Evolutionary conservation across 1,140 invertebrate species (phyloP), one percentile per base, ranked within the genome.

Genomic region (Microplitis mediator): DNA sequence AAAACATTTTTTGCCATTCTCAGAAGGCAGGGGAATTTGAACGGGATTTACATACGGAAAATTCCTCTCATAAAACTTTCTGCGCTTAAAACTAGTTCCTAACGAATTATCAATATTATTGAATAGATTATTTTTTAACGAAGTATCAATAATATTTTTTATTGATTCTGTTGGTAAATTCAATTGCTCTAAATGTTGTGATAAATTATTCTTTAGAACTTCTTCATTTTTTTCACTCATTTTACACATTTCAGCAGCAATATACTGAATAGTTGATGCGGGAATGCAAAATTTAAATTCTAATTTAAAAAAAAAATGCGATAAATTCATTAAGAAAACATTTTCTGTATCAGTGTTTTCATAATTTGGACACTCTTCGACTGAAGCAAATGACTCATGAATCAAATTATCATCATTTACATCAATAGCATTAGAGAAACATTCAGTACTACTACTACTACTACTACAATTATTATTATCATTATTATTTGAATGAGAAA

Each of bases 11-110:
- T n/a, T n/a, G n/a, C n/a, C n/a, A n/a, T n/a, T n/a, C n/a, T n/a
- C n/a, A n/a, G n/a, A n/a, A n/a, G n/a, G n/a, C n/a, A n/a, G n/a
- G n/a, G 23, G 4, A 36, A 75, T 39, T 54, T 66, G 36, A 34
- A 76, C 39, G 9, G 71, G 76, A 23, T 16, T 56, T 51, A 77
- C 72, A 64, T 65, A 77, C 50, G 71, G 68, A 69, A 73, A 78
- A 65, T 74, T 23, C 54, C 65, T 67, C 76, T 72, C 32, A 11
- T 35, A 58, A 58, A 36, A 36, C 6, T 36, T 3, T 36, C 35
- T 36, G 3, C n/a, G 5, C 36, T 68, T 58, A 23, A 3, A 23
- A 60, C 3, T 16, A 3, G n/a, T 23, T 14, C 23, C n/a, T 16
- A 54, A 54, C 4, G 3, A 11, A 54, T 54, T 11, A 11, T 54